Evolutionary conservation across 2,797 vertebrate species (phyloP), one percentile per base, ranked within the genome.

Genomic region (Argentina silus): DNA sequence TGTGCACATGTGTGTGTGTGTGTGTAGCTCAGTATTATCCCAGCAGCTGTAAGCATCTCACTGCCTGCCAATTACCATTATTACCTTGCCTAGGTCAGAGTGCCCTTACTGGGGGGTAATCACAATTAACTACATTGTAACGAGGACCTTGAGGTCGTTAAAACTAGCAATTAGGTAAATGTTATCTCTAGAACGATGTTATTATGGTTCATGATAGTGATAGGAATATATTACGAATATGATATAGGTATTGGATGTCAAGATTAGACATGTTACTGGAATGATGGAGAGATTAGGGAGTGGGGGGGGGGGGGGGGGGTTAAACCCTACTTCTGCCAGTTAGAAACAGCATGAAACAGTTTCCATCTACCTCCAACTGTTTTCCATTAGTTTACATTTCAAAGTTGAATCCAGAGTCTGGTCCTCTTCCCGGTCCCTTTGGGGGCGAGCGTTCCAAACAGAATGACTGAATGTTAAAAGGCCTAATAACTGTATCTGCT

Each of bases 101-200:
- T 62, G 60, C 27, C 60, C 36, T 62, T 62, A 62, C 36, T 43
- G 60, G 27, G 60, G 60, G 12, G 3, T 8, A 62, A 42, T 62
- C 14, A 62, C 60, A 62, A 62, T 62, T 62, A 42, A 15, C 14
- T 12, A 36, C 36, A 62, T 43, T 43, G 14, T 21, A 7, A 62
- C 11, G 1, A 62, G n/a, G 4, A 55, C 4, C 6, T 55, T 55
- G 7, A 55, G 27, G 53, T 55, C 15, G 53, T 36, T 36, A 55
- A 17, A 55, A 55, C n/a, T 17, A 19, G 15, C 53, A 55, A 55
- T 55, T 55, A 1, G 1, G 53, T 55, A 55, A 55, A 55, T 17
- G 53, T 55, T 55, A 55, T 55, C 15, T 17, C 53, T 55, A n/a
- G 51, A 53, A n/a, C 51, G 6, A 17, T 55, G n/a, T 55, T 11